phyloP scores from a whole-genome alignment of 2,113 vertebrate genomes.

The Pavo muticus region DNA sequence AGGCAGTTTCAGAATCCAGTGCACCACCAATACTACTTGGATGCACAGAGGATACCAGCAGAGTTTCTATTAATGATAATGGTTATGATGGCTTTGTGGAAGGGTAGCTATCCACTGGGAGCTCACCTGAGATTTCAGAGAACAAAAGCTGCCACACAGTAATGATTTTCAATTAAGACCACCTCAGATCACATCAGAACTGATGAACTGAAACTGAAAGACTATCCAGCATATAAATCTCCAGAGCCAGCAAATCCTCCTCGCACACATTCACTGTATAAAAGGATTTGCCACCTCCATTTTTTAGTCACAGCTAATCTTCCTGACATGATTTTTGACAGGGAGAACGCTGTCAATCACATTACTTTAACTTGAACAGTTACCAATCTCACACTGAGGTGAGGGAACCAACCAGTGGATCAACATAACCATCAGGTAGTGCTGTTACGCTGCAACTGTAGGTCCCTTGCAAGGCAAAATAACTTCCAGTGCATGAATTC shows the following conservation, averaged over 20 bases:
- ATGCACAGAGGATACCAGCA: neutral
- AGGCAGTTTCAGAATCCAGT: neutral
- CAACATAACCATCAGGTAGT: neutral
- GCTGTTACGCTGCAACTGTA: neutral
- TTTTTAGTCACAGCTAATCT: constrained; percentile 2
- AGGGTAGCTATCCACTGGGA: neutral
- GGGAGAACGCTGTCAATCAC: neutral
- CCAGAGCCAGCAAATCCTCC: neutral
- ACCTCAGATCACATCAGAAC: neutral
- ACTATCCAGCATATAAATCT: neutral
- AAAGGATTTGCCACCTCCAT: neutral
- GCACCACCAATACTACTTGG: neutral
- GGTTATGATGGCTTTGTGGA: neutral
- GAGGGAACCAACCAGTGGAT: neutral
- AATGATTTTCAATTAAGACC: constrained; percentile 11
- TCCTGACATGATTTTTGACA: neutral
- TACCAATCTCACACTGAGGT: neutral
- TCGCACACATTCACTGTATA: neutral
- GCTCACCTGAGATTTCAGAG: neutral
- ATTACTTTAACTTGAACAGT: constrained; percentile 11
- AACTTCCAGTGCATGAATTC: neutral
- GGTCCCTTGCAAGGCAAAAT: neutral
- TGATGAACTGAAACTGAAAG: constrained; percentile 16
- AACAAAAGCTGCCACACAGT: constrained; percentile 9
- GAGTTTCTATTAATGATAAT: neutral